phyloP scores from a whole-genome alignment of 2,797 vertebrate species.

The Allobates femoralis region DNA sequence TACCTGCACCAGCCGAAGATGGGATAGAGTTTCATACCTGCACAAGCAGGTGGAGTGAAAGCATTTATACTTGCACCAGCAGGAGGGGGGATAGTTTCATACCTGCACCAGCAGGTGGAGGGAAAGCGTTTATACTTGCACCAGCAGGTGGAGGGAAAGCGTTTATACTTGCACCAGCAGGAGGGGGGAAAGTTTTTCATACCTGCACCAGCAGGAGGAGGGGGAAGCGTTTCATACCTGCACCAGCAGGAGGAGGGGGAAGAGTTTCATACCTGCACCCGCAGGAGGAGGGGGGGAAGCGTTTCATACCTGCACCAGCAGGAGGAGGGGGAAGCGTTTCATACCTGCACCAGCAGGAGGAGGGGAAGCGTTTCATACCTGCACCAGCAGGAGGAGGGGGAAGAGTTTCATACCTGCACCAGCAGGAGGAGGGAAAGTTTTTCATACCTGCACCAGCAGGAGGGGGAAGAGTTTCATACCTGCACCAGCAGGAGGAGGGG shows the following conservation, averaged over 20 bases:
- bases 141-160: conserved; percentile 85
- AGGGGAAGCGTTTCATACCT: conserved; percentile 83
- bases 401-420: conserved; percentile 86
- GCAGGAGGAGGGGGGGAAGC: conserved; percentile 80
- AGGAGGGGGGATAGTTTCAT: conserved; percentile 64
- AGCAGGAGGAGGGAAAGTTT: conserved; percentile 92
- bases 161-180: conserved; percentile 92
- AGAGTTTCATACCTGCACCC: conserved; percentile 88
- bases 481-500: conserved; percentile 91
- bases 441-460: too few species aligned
- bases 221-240: conserved; percentile 81
- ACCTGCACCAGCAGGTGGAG: conserved; percentile 96
- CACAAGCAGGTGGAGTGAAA: conserved; percentile 92
- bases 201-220: conserved; percentile 96
- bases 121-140: conserved; percentile 84
- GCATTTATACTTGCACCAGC: too few species aligned
- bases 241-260: conserved; percentile 87
- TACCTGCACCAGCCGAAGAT: conserved; percentile 97
- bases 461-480: conserved; percentile 76
- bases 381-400: conserved; percentile 89
- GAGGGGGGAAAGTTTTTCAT: conserved; percentile 76
- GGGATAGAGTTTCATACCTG: conserved; percentile 81
- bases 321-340: conserved; percentile 76
- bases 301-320: conserved; percentile 91
- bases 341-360: conserved; percentile 95